Evolutionary conservation across 2,888 invertebrate genomes (phyloP).

Genomic region (Baccha elongata): DNA sequence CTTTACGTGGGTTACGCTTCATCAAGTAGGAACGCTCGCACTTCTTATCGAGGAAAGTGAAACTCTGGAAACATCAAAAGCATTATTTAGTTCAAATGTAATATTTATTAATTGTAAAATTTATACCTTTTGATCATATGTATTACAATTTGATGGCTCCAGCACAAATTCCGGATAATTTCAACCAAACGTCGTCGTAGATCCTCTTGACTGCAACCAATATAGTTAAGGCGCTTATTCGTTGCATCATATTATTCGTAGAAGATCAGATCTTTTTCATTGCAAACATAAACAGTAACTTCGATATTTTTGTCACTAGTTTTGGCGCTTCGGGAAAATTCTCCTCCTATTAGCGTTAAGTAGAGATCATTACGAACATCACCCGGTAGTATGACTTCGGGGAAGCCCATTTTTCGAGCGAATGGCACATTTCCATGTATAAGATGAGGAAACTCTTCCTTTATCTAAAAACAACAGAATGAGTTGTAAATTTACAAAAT

Average conservation of each 20-base stretch:
- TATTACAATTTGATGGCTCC: too few relatives aligned
- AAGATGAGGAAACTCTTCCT: slow-evolving; percentile 94
- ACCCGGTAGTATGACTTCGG: slow-evolving; percentile 96
- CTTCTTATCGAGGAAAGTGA: slow-evolving; percentile 98
- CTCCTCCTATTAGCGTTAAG: slow-evolving; percentile 91
- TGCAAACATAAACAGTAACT: slow-evolving; percentile 92
- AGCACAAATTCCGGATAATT: too few relatives aligned
- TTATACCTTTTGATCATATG: slow-evolving; percentile 95
- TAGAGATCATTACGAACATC: slow-evolving; percentile 98
- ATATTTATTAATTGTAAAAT: neutral
- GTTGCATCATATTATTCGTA: too few relatives aligned
- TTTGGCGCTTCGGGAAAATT: slow-evolving; percentile 93
- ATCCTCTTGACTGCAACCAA: too few relatives aligned
- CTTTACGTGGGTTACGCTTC: slow-evolving; percentile 99
- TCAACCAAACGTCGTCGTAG: too few relatives aligned
- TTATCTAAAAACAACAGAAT: slow-evolving; percentile 84
- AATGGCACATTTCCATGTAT: slow-evolving; percentile 91
- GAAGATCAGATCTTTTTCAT: too few relatives aligned
- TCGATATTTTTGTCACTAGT: slow-evolving; percentile 97
- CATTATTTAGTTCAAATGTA: neutral
- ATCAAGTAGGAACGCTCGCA: slow-evolving; percentile 97
- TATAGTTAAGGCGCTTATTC: too few relatives aligned
- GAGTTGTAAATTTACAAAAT: neutral
- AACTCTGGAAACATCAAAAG: slow-evolving; percentile 86
- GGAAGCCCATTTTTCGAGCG: slow-evolving; percentile 97